These are phyloP conservation scores for Microctenopoma stevenorrisi DNA, from an alignment of 2,797 vertebrate species.

Conservation along the genomic window DNA sequence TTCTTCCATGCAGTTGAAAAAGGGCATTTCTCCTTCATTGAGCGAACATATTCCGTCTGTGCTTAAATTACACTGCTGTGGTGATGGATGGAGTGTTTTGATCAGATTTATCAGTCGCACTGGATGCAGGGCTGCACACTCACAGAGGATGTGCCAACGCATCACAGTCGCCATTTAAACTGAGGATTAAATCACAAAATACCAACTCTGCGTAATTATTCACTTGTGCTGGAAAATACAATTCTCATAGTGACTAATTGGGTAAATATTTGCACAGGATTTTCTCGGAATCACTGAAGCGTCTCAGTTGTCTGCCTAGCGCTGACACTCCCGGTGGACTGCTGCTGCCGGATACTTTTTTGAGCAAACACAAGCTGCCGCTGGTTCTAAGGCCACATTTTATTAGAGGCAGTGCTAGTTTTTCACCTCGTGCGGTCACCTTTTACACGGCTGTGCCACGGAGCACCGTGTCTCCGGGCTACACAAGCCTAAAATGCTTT, in stretches of 20 bases:
- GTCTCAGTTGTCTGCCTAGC: slow-evolving; percentile 43
- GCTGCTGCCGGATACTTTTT: slow-evolving; percentile 74
- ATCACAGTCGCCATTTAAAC: slow-evolving; percentile 29
- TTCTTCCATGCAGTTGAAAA: slow-evolving; percentile 8
- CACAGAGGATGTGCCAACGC: neutral
- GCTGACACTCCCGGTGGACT: slow-evolving; percentile 40
- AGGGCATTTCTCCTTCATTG: slow-evolving; percentile 8
- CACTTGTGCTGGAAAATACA: slow-evolving; percentile 61
- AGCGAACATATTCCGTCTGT: slow-evolving; percentile 19
- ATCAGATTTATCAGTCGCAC: slow-evolving; percentile 18
- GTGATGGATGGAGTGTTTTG: slow-evolving; percentile 42
- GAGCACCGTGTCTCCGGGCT: slow-evolving; percentile 34
- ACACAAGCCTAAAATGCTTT: slow-evolving; percentile 41
- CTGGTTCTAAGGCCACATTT: slow-evolving; percentile 73
- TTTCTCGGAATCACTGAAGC: slow-evolving; percentile 52
- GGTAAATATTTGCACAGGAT: slow-evolving; percentile 63
- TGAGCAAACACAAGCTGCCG: slow-evolving; percentile 67
- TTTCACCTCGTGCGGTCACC: slow-evolving; percentile 34
- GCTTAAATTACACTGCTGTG: slow-evolving; percentile 17
- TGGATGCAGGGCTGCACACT: slow-evolving; percentile 18
- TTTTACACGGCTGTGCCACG: slow-evolving; percentile 6
- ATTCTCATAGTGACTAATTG: slow-evolving; percentile 70
- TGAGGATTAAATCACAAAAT: slow-evolving; percentile 29
- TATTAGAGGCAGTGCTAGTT: slow-evolving; percentile 68
- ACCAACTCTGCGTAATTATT: slow-evolving; percentile 62